Conservation (phyloP, 2,888 invertebrate genomes). For the Plagodis dolabraria region DNA sequence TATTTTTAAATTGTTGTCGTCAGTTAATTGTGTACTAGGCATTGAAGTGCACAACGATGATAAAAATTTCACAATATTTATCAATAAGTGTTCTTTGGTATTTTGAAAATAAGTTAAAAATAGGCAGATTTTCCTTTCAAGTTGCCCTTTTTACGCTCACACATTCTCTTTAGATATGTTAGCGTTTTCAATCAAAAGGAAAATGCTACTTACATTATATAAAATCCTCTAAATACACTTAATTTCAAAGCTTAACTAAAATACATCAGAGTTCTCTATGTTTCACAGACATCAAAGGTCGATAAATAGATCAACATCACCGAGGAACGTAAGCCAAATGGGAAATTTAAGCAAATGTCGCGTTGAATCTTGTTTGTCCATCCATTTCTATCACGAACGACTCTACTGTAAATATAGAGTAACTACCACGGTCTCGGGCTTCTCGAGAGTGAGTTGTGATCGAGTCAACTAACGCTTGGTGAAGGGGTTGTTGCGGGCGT, state of each 20-base stretch:
- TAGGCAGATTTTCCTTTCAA: slow-evolving; percentile 1
- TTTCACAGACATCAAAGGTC: slow-evolving; percentile 17
- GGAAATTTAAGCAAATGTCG: slow-evolving; percentile 21
- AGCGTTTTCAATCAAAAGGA: slow-evolving; percentile 2
- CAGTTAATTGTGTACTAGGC: no score
- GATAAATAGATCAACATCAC: slow-evolving; percentile 14
- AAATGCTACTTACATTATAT: slow-evolving; percentile 4
- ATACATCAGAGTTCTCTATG: not conserved
- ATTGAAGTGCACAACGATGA: no score
- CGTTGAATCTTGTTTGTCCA: slow-evolving; percentile 4
- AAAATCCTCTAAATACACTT: slow-evolving; percentile 5
- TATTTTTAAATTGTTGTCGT: no score
- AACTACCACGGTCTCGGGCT: slow-evolving; percentile 25
- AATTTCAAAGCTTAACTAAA: slow-evolving; percentile 4
- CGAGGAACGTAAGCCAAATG: slow-evolving; percentile 15
- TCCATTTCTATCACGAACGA: slow-evolving; percentile 12
- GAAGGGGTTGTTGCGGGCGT: slow-evolving; percentile 72
- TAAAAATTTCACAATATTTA: no score
- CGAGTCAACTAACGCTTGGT: slow-evolving; percentile 69
- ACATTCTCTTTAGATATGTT: slow-evolving; percentile 9
- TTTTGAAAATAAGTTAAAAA: not conserved
- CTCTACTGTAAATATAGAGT: slow-evolving; percentile 9
- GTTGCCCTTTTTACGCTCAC: slow-evolving; percentile 1
- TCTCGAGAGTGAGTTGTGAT: slow-evolving; percentile 44
- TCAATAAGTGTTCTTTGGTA: no score